Conservation (phyloP, 2,888 invertebrate genomes). For the Chloroclystis v-ata region DNA sequence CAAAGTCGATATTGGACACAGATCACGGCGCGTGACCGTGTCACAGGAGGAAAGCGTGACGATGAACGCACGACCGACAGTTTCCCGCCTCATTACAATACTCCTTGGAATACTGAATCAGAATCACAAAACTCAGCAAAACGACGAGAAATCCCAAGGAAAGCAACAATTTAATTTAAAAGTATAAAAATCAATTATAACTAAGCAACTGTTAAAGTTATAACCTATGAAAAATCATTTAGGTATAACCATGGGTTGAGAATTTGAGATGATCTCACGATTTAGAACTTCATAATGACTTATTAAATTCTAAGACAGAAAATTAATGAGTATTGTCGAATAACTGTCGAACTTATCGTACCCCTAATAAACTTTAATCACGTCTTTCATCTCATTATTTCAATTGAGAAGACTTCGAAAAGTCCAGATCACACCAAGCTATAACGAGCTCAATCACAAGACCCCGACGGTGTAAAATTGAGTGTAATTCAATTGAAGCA, state of each 20-base stretch:
- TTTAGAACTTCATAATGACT: slow-evolving; percentile 4
- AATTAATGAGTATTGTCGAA: slow-evolving; percentile 8
- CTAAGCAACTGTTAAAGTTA: no score
- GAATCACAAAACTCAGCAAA: no score
- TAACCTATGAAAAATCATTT: no score
- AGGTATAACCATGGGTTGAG: no score
- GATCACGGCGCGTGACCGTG: slow-evolving; percentile 45
- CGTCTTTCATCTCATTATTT: slow-evolving; percentile 28
- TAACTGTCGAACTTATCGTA: slow-evolving; percentile 9
- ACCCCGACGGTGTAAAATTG: slow-evolving; percentile 49
- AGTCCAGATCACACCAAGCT: slow-evolving; percentile 31
- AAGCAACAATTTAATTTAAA: no score
- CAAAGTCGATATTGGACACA: slow-evolving; percentile 19
- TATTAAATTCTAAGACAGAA: slow-evolving; percentile 8
- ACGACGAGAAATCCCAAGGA: no score
- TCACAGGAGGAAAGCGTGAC: slow-evolving; percentile 48
- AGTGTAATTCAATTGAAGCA: slow-evolving; percentile 55
- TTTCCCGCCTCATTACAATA: slow-evolving; percentile 44
- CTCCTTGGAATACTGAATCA: slow-evolving; percentile 27
- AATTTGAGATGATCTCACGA: no score
- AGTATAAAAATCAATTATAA: no score
- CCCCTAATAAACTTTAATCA: slow-evolving; percentile 23
- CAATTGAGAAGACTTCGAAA: slow-evolving; percentile 20
- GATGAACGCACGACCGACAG: slow-evolving; percentile 40
- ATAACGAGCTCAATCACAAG: slow-evolving; percentile 46